phyloP scores from a whole-genome alignment of 2,888 invertebrate species.

The Tanytarsus gracilentus region DNA sequence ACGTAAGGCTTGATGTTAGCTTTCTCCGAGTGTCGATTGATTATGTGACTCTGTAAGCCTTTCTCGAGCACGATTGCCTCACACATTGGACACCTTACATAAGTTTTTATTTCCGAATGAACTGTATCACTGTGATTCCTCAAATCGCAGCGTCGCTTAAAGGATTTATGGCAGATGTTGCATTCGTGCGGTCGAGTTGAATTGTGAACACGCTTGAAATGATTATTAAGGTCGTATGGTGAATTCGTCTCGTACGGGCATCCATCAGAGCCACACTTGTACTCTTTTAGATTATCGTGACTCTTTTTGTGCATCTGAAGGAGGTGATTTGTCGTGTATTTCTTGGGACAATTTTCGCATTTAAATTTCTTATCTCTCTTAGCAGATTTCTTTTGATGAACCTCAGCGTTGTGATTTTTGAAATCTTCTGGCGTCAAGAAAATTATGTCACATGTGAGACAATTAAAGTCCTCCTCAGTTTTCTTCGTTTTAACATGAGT shows the following conservation, averaged over 20 bases:
- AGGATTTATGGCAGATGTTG: background rate
- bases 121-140: constrained; percentile 11
- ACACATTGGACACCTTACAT: constrained; percentile 21
- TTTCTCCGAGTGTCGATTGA: constrained; percentile 22
- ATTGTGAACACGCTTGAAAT: constrained; percentile 19
- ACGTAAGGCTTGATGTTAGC: constrained; percentile 1
- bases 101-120: constrained; percentile 3
- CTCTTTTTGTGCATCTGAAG: background rate
- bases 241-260: constrained; percentile 12
- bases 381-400: background rate
- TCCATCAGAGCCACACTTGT: background rate
- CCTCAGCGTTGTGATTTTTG: background rate
- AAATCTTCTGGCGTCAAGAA: background rate
- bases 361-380: constrained; percentile 12
- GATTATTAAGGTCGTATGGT: constrained; percentile 14
- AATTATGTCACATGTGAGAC: background rate
- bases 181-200: background rate
- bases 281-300: constrained; percentile 6
- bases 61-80: constrained; percentile 5
- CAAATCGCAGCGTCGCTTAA: constrained; percentile 24
- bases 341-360: constrained; percentile 3
- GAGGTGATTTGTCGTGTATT: background rate
- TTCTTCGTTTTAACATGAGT: background rate
- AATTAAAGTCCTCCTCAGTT: background rate
- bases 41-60: constrained; percentile 19